Base-by-base conservation (phyloP, 2,797 vertebrate genomes). In the Acrossocheilus fasciatus region DNA sequence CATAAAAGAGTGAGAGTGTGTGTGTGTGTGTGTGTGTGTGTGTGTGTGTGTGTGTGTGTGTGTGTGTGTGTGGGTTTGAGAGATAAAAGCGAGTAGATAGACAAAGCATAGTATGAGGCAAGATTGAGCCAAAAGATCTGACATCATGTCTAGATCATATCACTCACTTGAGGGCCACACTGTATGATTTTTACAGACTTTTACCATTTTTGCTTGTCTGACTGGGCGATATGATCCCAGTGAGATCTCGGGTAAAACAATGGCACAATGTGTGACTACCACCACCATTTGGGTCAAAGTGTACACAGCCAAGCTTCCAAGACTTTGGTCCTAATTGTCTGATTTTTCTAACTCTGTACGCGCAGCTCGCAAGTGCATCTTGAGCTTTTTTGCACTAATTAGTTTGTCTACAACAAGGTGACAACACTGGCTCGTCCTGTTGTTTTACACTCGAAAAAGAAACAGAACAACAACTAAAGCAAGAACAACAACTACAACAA, bases 41-140 rank as follows among this genome's bases (percentile, higher is more conserved):
- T 64, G 82, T 43, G 52, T 78, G 36, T 81, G 68, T 2, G 15
- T 57, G 30, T 70, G 34, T 39, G 11, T 73, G 47, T 74, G 41
- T 80, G 73, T 6, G 50, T 11, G 41, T 10, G 64, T 66, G 76
- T 26, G 74, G 41, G 62, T 57, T 17, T 26, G 3, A 52, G n/a
- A 83, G 34, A 73, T 23, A 47, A 50, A 26, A 50, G 36, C 11
- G 4, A 59, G 36, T 41, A 59, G 75, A 59, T 15, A 78, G 36
- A 78, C 75, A 59, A 59, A 78, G 12, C 75, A 78, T 15, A 77
- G 30, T 45, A 75, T 23, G 41, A 47, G 26, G 14, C 10, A 26
- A 80, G 57, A 75, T 12, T 79, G n/a, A 64, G 20, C 18, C 36
- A 82, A 47, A 74, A 69, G 47, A 72, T 69, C 39, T 69, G 50